These are phyloP conservation scores for Sphinx pinastri DNA, from an alignment of 2,888 invertebrate genomes.

Conservation along the genomic window DNA sequence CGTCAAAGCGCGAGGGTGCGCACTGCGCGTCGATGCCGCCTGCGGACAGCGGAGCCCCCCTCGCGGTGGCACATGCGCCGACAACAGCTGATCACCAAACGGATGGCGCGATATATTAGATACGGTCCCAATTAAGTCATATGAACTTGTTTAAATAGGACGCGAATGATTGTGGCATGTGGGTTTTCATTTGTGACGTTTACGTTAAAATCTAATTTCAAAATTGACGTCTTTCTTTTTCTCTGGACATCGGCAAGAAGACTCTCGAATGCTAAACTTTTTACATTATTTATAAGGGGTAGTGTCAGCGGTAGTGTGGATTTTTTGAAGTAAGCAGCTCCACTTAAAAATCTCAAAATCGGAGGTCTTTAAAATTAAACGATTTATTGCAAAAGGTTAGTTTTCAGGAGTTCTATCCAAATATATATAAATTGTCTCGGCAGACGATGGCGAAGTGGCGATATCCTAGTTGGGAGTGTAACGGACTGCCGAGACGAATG, in stretches of 20 bases:
- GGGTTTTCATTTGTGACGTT: slow-evolving; percentile 14
- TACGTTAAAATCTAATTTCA: not conserved
- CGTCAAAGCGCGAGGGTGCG: slow-evolving; percentile 45
- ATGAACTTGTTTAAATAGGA: slow-evolving; percentile 29
- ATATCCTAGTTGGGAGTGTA: no score
- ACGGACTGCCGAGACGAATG: no score
- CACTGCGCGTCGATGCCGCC: slow-evolving; percentile 59
- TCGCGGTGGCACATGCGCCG: slow-evolving; percentile 76
- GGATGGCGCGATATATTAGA: slow-evolving; percentile 30
- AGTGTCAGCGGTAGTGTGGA: not conserved
- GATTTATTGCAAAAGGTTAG: no score
- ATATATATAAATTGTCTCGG: no score
- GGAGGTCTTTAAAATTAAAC: no score
- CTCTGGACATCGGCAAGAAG: not conserved
- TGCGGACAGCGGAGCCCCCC: slow-evolving; percentile 50
- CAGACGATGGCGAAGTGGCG: no score
- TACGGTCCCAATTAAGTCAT: slow-evolving; percentile 14
- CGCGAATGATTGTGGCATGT: slow-evolving; percentile 27
- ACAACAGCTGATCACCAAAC: slow-evolving; percentile 74
- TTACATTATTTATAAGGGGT: not conserved
- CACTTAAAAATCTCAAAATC: no score
- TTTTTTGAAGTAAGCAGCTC: no score
- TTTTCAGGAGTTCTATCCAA: no score
- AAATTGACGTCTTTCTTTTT: slow-evolving; percentile 12
- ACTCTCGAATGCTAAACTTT: not conserved